Conservation (phyloP, 2,113 vertebrate genomes). For the Onychostruthus taczanowskii region DNA sequence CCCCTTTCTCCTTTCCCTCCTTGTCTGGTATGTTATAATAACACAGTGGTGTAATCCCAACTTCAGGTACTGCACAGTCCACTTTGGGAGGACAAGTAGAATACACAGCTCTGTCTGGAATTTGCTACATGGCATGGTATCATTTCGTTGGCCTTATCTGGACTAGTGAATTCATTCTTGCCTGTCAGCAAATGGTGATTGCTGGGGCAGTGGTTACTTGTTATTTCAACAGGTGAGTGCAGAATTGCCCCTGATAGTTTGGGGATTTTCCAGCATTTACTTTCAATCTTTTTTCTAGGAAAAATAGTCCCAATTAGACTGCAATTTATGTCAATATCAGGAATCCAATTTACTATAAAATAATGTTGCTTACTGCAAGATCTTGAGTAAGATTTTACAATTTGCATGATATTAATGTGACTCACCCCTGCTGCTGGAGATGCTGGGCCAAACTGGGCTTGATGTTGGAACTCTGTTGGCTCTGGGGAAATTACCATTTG, state of each 20-base stretch:
- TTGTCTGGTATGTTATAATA: background rate
- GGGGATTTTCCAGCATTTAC: background rate
- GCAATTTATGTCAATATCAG: background rate
- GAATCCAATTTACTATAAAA: background rate
- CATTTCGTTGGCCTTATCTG: conserved; percentile 79
- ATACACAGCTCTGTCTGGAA: conserved; percentile 68
- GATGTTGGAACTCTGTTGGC: background rate
- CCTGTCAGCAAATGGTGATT: conserved; percentile 76
- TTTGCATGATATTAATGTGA: background rate
- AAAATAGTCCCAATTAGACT: background rate
- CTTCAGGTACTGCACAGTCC: conserved; percentile 69
- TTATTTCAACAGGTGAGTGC: conserved; percentile 79
- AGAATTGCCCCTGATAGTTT: background rate
- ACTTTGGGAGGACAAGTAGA: conserved; percentile 72
- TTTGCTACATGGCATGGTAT: conserved; percentile 80
- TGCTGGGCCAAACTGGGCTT: background rate
- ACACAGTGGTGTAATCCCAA: conserved; percentile 26
- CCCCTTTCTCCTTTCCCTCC: background rate
- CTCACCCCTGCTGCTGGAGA: background rate
- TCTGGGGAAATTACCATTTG: background rate
- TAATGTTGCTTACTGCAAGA: background rate
- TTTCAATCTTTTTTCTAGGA: background rate
- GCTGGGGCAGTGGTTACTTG: conserved; percentile 72
- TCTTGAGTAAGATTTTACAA: background rate
- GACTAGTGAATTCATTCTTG: conserved; percentile 81